Base-by-base conservation (phyloP, 2,797 vertebrate genomes). In the Takifugu rubripes region DNA sequence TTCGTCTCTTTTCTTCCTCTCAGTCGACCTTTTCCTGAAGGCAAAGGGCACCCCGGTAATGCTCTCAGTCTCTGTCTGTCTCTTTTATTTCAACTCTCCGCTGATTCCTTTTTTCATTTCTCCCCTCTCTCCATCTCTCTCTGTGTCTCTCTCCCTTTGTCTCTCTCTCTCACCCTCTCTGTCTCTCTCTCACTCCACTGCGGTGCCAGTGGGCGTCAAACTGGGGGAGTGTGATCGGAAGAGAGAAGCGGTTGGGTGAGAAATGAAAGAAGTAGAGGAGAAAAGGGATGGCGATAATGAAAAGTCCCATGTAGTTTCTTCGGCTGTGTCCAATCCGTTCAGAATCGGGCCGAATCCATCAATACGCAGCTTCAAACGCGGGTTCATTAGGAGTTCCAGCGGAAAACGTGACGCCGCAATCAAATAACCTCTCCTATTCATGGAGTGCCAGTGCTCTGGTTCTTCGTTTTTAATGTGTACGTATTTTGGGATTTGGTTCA, bases 161-260 rank as follows among this genome's bases (percentile, higher is more conserved):
- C 72, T 61, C 79, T 64, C 52, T 72, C 49, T 27, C 24, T 24
- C 33, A 49, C 53, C 61, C 58, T 40, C 57, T 57, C 36, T 12
- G 36, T 65, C 61, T n/a, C 36, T 60, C 77, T 70, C 60, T 56
- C 78, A 74, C 69, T 59, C 63, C 69, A 76, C 85, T 88, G 79
- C 44, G 36, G 36, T 73, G 87, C 64, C 77, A 83, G 91, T 91
- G 85, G 89, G 90, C 56, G 88, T 87, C 59, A 79, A 86, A 87
- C 84, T 71, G 87, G 81, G 84, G 86, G 87, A 84, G 89, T 91
- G 89, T 87, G 89, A 89, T 88, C 81, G 80, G 77, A 80, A 86
- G 81, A 87, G 79, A 84, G 78, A 87, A 87, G 70, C 61, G 69
- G 67, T 78, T 82, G 80, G 79, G 83, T 70, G 84, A 85, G 81